phyloP scores from a whole-genome alignment of 2,888 invertebrate species.

The Plagodis dolabraria region DNA sequence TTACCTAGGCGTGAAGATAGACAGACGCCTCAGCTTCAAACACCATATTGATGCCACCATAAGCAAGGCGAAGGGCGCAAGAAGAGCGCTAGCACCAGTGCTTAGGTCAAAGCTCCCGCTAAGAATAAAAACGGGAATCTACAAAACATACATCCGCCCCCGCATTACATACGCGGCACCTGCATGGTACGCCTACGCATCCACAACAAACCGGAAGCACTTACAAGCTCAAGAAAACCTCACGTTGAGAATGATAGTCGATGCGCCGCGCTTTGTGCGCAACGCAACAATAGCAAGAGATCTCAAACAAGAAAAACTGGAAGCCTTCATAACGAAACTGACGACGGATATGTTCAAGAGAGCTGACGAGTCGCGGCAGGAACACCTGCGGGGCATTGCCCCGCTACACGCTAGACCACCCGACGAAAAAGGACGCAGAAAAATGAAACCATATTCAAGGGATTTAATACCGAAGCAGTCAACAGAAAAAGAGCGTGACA shows the following conservation, averaged over 20 bases:
- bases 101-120: constrained; percentile 5
- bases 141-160: constrained; percentile 8
- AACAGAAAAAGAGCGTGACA: too few species aligned
- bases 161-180: constrained; percentile 7
- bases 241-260: not conserved
- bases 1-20: constrained; percentile 10
- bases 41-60: not conserved
- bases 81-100: constrained; percentile 1
- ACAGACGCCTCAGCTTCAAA: constrained; percentile 1
- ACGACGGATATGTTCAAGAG: constrained; percentile 2
- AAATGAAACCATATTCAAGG: not conserved
- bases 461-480: not conserved
- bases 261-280: constrained; percentile 12
- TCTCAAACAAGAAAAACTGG: constrained; percentile 7
- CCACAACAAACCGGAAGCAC: not conserved
- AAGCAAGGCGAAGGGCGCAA: constrained; percentile 1
- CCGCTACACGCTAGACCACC: constrained; percentile 10
- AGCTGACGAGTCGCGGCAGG: constrained; percentile 5
- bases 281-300: constrained; percentile 8
- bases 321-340: not conserved
- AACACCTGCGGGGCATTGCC: constrained; percentile 5
- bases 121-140: not conserved
- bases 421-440: not conserved
- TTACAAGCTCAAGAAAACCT: constrained; percentile 9
- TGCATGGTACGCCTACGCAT: constrained; percentile 7